Evolutionary conservation across 2,113 vertebrate genomes (phyloP), one percentile per base, ranked within the genome.

Genomic region (Numida meleagris): DNA sequence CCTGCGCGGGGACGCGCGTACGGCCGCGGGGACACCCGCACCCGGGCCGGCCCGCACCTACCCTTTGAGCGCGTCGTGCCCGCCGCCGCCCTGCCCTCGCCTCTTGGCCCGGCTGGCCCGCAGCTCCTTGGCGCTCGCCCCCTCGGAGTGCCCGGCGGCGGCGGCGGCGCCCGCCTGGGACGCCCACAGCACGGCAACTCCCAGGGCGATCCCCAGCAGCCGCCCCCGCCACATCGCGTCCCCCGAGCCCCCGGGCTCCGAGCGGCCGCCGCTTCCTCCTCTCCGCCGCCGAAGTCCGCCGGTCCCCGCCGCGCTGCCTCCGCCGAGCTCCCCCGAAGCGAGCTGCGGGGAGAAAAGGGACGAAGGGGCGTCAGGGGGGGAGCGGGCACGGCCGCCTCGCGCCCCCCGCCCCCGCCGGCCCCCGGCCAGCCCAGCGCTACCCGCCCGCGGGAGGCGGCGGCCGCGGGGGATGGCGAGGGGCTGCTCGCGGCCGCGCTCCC

Each of bases 41-140:
- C n/a, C n/a, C n/a, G n/a, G n/a, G n/a, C n/a, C n/a, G n/a, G n/a
- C 78, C 83, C 65, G 19, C 38, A 90, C 55, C 98, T 98, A 99
- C 99, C 99, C 99, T 98, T 99, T 99, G 40, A 99, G 99, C 38
- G 98, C 98, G 84, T 99, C 99, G 90, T 99, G 98, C 81, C 97
- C 98, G 72, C 97, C 97, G 55, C 98, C 97, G 61, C 97, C 94
- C 34, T 97, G 96, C 75, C 98, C 99, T 96, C 98, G 97, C 96
- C 99, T 98, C 98, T 99, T 99, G 92, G 99, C 98, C 96, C 99
- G 97, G 97, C 97, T 99, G 96, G 98, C 97, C 96, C 98, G 96
- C 94, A 97, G 97, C 94, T 98, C 98, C 96, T 97, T 98, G 91
- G 53, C 94, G 80, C 86, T 98, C 90, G 88, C 97, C 74, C 97